Evolutionary conservation across 2,888 invertebrate species (phyloP).

Genomic region (Nesidiocoris tenuis): DNA sequence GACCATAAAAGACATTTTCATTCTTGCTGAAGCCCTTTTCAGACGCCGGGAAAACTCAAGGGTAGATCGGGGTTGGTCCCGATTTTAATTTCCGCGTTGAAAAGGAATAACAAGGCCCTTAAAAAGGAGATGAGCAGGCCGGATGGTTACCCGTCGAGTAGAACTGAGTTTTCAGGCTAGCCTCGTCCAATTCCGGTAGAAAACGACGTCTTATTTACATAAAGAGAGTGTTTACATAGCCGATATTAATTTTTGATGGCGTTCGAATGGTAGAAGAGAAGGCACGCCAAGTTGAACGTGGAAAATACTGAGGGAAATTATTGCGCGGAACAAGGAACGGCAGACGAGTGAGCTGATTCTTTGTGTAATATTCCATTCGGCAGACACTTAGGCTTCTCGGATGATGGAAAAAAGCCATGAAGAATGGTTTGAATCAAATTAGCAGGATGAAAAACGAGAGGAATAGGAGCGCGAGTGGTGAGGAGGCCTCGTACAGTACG

Average conservation of each 20-base stretch:
- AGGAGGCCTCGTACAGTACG: no score
- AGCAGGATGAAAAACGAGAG: no score
- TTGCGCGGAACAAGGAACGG: neutral
- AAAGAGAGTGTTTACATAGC: constrained; percentile 36
- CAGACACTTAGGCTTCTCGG: constrained; percentile 25
- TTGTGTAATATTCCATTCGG: constrained; percentile 36
- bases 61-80: neutral
- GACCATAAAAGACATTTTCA: constrained; percentile 36
- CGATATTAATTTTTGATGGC: constrained; percentile 30
- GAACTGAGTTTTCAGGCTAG: constrained; percentile 37
- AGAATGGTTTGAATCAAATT: neutral
- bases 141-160: constrained; percentile 21
- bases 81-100: constrained; percentile 39
- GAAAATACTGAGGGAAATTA: constrained; percentile 8
- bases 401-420: neutral
- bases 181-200: constrained; percentile 28
- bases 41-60: neutral
- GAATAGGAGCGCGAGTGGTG: no score
- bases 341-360: constrained; percentile 1
- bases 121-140: constrained; percentile 30
- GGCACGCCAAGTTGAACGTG: neutral
- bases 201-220: constrained; percentile 26
- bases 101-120: constrained; percentile 37
- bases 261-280: constrained; percentile 3
- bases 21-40: constrained; percentile 31